Percentiles rank a stretch among this genome's conserved stretches.
Evolutionary conservation across 2,888 invertebrate genomes (phyloP).

Genomic region (Drosophila monieri): DNA sequence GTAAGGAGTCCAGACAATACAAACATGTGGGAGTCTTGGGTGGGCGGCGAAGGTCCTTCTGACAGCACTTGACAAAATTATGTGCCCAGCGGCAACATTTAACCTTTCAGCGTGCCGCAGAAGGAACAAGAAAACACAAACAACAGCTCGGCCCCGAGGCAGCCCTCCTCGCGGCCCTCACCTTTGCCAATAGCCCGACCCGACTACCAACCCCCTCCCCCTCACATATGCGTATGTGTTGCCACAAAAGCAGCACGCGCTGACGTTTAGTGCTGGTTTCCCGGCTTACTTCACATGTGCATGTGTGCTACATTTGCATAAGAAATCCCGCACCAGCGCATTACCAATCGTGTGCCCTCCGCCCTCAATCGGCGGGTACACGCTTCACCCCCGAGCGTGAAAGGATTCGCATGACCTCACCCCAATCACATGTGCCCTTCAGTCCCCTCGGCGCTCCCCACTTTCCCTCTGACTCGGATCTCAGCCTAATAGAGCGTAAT

Average conservation of each 20-base stretch:
- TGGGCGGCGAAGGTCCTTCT: constrained; percentile 46
- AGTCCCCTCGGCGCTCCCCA: constrained; percentile 12
- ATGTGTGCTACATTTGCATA: constrained; percentile 64
- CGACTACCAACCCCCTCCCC: constrained; percentile 2
- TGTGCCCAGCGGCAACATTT: constrained; percentile 73
- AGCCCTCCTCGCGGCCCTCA: constrained; percentile 20
- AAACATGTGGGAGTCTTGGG: constrained; percentile 25
- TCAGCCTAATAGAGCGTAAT: constrained; percentile 77
- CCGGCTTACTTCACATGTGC: constrained; percentile 37
- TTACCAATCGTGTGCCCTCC: constrained; percentile 62
- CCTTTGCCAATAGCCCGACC: constrained; percentile 18
- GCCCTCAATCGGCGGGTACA: constrained; percentile 6
- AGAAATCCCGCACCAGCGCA: constrained; percentile 52
- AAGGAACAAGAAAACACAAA: constrained; percentile 28
- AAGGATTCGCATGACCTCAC: constrained; percentile 78
- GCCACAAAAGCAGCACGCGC: constrained; percentile 70
- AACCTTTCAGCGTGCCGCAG: constrained; percentile 61
- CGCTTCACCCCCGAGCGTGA: constrained; percentile 48
- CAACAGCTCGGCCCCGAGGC: constrained; percentile 31
- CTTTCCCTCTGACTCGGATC: constrained; percentile 19
- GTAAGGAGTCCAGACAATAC: constrained; percentile 56
- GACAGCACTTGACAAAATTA: constrained; percentile 80
- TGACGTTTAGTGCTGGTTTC: constrained; percentile 70
- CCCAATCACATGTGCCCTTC: constrained; percentile 26
- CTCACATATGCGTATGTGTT: constrained; percentile 32